phyloP scores from a whole-genome alignment of 2,113 vertebrate species.

The Pyrgilauda ruficollis region DNA sequence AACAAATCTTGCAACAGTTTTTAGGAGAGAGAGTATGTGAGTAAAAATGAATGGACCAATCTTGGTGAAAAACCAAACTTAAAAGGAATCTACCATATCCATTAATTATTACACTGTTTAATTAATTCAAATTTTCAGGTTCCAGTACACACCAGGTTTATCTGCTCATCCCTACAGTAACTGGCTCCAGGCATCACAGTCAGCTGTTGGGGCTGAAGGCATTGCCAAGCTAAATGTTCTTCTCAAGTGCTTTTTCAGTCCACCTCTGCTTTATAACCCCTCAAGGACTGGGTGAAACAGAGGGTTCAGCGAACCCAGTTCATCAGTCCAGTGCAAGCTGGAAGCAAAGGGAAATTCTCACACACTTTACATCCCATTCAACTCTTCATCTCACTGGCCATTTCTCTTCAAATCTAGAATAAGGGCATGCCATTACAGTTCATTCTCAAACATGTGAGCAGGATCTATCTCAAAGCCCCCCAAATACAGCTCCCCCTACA shows the following conservation, averaged over 20 bases:
- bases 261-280: background rate
- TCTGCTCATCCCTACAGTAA: background rate
- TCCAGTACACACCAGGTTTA: background rate
- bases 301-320: background rate
- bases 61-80: background rate
- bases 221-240: background rate
- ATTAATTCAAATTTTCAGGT: conserved; percentile 2
- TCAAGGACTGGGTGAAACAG: background rate
- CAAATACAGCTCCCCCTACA: background rate
- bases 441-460: background rate
- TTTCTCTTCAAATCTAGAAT: background rate
- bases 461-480: background rate
- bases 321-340: background rate
- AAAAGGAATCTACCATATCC: background rate
- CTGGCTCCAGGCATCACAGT: background rate
- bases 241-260: background rate
- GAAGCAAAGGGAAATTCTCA: background rate
- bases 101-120: background rate
- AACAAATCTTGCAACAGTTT: background rate
- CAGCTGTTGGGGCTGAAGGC: background rate
- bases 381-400: background rate
- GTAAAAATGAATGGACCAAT: background rate
- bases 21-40: background rate
- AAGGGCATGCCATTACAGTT: background rate
- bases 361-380: background rate